phyloP scores from a whole-genome alignment of 2,113 vertebrate genomes.

The Oplegnathus fasciatus region DNA sequence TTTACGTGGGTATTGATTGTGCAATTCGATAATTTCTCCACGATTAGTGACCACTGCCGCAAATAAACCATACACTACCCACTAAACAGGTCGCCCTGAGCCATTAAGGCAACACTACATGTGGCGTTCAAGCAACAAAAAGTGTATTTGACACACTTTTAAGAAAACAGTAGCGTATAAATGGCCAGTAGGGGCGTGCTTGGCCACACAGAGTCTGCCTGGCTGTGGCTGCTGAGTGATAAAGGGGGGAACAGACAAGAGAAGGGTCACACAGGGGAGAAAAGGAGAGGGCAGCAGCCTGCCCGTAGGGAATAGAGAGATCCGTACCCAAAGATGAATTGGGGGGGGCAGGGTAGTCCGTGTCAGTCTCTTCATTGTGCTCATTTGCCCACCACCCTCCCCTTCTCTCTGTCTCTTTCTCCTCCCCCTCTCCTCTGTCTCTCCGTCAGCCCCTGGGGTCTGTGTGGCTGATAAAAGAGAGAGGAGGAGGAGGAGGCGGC shows the following conservation, averaged over 20 bases:
- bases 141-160: conserved; percentile 2
- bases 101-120: conserved; percentile 12
- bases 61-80: neutral
- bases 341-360: conserved; percentile 73
- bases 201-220: conserved; percentile 25
- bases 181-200: conserved; percentile 66
- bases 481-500: conserved; percentile 50
- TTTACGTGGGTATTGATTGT: conserved; percentile 11
- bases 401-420: conserved; percentile 50
- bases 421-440: conserved; percentile 46
- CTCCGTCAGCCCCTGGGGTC: conserved; percentile 69
- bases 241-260: conserved; percentile 52
- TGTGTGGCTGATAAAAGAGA: conserved; percentile 76
- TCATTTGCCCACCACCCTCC: conserved; percentile 68
- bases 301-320: conserved; percentile 77
- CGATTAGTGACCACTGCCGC: conserved; percentile 29
- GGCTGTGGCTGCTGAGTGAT: conserved; percentile 40
- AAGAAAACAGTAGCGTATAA: neutral
- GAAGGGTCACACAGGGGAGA: conserved; percentile 49
- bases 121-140: neutral
- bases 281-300: conserved; percentile 55
- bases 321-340: conserved; percentile 68
- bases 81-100: conserved; percentile 8
- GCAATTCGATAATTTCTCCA: conserved; percentile 5
- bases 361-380: conserved; percentile 81